These are phyloP conservation scores for Mythimna ferrago DNA, from an alignment of 2,888 invertebrate genomes.

Conservation along the genomic window DNA sequence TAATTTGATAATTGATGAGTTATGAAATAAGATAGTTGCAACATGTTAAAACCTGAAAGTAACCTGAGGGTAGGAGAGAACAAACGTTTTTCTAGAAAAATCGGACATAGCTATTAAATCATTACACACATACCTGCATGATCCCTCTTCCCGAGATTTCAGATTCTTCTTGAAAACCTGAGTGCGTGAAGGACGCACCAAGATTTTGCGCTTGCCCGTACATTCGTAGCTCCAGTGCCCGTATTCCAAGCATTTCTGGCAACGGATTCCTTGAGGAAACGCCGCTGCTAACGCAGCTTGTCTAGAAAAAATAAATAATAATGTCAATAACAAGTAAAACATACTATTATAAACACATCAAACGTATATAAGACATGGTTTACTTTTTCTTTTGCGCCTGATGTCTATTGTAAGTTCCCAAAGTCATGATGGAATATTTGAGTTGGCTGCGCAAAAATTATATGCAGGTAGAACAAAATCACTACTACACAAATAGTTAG, in stretches of 20 bases:
- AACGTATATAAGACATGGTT: slow-evolving; percentile 55
- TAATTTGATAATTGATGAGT: not conserved
- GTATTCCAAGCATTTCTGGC: slow-evolving; percentile 97
- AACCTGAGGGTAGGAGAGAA: slow-evolving; percentile 19
- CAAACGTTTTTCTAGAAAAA: slow-evolving; percentile 37
- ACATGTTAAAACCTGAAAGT: not conserved
- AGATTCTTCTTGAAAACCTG: slow-evolving; percentile 93
- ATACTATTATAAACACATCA: slow-evolving; percentile 5
- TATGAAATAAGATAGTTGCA: slow-evolving; percentile 8
- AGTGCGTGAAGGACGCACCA: slow-evolving; percentile 96
- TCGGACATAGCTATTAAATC: not conserved
- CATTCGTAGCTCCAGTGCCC: slow-evolving; percentile 99
- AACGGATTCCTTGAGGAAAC: slow-evolving; percentile 94
- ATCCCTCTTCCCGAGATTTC: slow-evolving; percentile 80
- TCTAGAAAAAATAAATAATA: slow-evolving; percentile 71
- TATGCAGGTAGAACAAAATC: slow-evolving; percentile 60
- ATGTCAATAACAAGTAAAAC: slow-evolving; percentile 46
- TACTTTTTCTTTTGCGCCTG: slow-evolving; percentile 87
- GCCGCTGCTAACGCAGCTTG: slow-evolving; percentile 91
- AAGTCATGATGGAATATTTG: slow-evolving; percentile 79
- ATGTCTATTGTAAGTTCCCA: slow-evolving; percentile 87
- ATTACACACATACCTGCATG: slow-evolving; percentile 78
- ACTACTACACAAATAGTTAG: slow-evolving; percentile 28
- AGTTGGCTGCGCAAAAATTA: slow-evolving; percentile 34
- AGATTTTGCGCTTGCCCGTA: slow-evolving; percentile 96